Evolutionary conservation across 2,888 invertebrate species (phyloP), one percentile per base, ranked within the genome.

Genomic region (Tuberolachnus salignus): DNA sequence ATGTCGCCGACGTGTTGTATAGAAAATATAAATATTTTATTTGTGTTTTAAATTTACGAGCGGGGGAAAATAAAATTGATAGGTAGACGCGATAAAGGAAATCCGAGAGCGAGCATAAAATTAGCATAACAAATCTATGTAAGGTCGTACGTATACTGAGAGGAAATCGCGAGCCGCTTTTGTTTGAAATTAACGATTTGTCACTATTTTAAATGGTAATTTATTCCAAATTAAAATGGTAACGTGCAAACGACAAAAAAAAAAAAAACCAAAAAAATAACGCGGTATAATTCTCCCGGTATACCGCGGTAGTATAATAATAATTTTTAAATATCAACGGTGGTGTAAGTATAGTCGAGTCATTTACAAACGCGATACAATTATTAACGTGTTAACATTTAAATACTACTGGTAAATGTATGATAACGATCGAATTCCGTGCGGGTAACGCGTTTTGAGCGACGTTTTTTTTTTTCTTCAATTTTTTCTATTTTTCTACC

Each of bases 61-160:
- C 19, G 63, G 16, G 49, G 49, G 9, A 63, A 63, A 34, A 42
- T n/a, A n/a, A n/a, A 61, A n/a, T n/a, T n/a, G 6, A 34, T 34
- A 63, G 42, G 8, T 6, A 51, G n/a, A 51, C 23, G n/a, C 13
- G 13, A 59, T 26, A 1, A n/a, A 57, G 10, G 10, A 71, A 71
- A 72, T 26, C 21, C 26, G 46, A 70, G 55, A 42, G 55, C n/a
- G 19, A 1, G n/a, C 57, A 59, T 71, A 57, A 26, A 46, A 71
- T 71, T n/a, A 59, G n/a, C 23, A 46, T 59, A 46, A 59, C 16
- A 59, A 21, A 26, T 19, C 23, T 26, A 44, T n/a, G n/a, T 23
- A 23, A 21, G 19, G 14, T 51, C 16, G 44, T 34, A 23, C 4
- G 26, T 46, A n/a, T n/a, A n/a, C n/a, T n/a, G n/a, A n/a, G n/a